A percentile compares a stretch with the other conserved stretches of the same genome.
phyloP scores from a whole-genome alignment of 92 coral and sea anemone genomes.

The Phenganax subtilis region DNA sequence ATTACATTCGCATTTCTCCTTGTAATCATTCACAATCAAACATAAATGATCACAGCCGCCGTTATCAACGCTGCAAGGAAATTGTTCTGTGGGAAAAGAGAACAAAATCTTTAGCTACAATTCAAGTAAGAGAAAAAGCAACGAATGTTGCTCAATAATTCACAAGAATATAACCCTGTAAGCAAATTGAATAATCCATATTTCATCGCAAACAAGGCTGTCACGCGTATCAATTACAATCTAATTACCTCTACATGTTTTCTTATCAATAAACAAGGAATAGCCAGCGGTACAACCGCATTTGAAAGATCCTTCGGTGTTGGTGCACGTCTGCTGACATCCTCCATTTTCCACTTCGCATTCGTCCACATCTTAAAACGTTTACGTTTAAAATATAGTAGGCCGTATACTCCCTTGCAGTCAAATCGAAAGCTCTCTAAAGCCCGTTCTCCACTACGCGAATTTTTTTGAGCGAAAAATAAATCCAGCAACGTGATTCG shows the following conservation, averaged over 20 bases:
- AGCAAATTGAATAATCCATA: background rate
- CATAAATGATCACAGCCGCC: constrained; percentile 43
- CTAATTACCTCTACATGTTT: constrained; percentile 31
- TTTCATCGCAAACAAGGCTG: background rate
- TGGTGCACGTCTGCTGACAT: constrained; percentile 44
- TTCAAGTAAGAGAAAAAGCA: no score
- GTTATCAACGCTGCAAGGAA: constrained; percentile 29
- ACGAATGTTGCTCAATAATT: background rate
- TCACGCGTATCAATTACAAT: background rate
- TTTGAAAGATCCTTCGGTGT: constrained; percentile 38
- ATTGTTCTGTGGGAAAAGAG: constrained; percentile 1
- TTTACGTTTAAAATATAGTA: background rate
- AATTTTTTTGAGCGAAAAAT: no score
- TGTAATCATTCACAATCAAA: constrained; percentile 18
- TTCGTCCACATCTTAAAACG: constrained; percentile 37
- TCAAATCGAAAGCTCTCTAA: background rate
- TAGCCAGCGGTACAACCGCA: constrained; percentile 44
- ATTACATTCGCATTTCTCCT: constrained; percentile 36
- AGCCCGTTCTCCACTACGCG: background rate
- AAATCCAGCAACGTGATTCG: no score
- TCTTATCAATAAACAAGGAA: constrained; percentile 28
- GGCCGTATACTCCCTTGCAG: no score
- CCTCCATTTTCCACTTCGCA: constrained; percentile 45
- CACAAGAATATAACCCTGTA: background rate
- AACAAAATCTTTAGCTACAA: no score